Evolutionary conservation across 1,140 invertebrate species (phyloP).

Genomic region (Pseudomyrmex sp.): DNA sequence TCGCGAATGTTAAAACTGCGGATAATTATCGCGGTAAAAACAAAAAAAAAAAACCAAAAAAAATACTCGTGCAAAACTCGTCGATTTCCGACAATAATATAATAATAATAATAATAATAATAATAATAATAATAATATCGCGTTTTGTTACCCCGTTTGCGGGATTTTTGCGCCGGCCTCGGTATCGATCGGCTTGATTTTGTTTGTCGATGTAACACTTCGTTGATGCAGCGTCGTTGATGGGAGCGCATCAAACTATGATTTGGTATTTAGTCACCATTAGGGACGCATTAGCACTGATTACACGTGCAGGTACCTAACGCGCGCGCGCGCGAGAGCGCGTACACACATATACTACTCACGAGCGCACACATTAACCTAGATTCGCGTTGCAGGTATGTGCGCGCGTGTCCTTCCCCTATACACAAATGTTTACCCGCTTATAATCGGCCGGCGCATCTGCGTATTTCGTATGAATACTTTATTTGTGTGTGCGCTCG

Average conservation of each 20-base stretch:
- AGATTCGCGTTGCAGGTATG: slow-evolving; percentile 64
- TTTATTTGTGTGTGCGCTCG: slow-evolving; percentile 36
- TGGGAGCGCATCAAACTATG: slow-evolving; percentile 81
- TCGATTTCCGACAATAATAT: slow-evolving; percentile 1
- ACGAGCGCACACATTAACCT: slow-evolving; percentile 72
- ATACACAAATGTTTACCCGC: slow-evolving; percentile 67
- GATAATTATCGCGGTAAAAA: too few relatives aligned
- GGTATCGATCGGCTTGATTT: slow-evolving; percentile 69
- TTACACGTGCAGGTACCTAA: slow-evolving; percentile 79
- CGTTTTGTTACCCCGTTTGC: neutral
- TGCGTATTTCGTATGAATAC: slow-evolving; percentile 67
- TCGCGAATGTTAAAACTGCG: neutral
- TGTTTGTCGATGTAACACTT: slow-evolving; percentile 73
- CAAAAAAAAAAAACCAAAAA: neutral
- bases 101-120: too few relatives aligned
- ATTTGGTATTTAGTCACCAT: slow-evolving; percentile 84
- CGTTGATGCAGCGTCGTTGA: slow-evolving; percentile 73
- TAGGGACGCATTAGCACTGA: slow-evolving; percentile 83
- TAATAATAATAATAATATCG: slow-evolving; percentile 3
- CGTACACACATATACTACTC: slow-evolving; percentile 40
- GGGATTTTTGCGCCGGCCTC: slow-evolving; percentile 39
- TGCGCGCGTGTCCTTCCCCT: slow-evolving; percentile 52
- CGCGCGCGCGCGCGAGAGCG: slow-evolving; percentile 31
- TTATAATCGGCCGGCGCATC: slow-evolving; percentile 64
- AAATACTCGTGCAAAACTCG: neutral